Percentiles rank a stretch among this genome's conserved stretches.
phyloP scores from a whole-genome alignment of 1,140 invertebrate genomes.

The Holcopasites calliopsidis region DNA sequence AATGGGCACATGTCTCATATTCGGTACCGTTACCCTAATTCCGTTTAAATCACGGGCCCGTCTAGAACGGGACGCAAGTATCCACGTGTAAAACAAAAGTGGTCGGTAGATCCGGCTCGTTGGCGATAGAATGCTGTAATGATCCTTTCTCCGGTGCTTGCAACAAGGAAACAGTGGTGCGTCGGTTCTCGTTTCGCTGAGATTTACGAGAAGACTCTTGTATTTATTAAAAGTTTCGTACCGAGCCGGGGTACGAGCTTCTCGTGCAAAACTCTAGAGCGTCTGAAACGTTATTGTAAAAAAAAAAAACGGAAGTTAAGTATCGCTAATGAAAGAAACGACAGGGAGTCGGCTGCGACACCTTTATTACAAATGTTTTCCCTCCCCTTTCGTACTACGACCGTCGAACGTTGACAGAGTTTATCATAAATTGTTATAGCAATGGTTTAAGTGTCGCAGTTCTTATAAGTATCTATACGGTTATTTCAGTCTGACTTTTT shows the following conservation, averaged over 20 bases:
- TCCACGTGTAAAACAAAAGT: conserved; percentile 42
- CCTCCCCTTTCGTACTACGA: no score
- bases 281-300: conserved; percentile 36
- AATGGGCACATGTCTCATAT: no score
- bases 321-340: conserved; percentile 40
- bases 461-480: no score
- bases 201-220: conserved; percentile 61
- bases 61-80: neutral
- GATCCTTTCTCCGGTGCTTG: conserved; percentile 61
- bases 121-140: conserved; percentile 53
- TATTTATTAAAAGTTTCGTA: conserved; percentile 47
- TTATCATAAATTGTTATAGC: neutral
- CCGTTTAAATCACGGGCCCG: neutral
- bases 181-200: conserved; percentile 61
- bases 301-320: conserved; percentile 42
- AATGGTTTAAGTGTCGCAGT: no score
- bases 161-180: conserved; percentile 57
- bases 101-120: conserved; percentile 52
- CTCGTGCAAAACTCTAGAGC: conserved; percentile 28
- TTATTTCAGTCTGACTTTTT: no score
- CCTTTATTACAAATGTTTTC: neutral
- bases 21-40: no score
- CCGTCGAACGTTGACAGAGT: neutral
- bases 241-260: conserved; percentile 1
- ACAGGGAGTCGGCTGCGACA: neutral